phyloP scores from a whole-genome alignment of 30 jellyfish, hydroid and myxozoan genomes.

The Chironex yamaguchii region DNA sequence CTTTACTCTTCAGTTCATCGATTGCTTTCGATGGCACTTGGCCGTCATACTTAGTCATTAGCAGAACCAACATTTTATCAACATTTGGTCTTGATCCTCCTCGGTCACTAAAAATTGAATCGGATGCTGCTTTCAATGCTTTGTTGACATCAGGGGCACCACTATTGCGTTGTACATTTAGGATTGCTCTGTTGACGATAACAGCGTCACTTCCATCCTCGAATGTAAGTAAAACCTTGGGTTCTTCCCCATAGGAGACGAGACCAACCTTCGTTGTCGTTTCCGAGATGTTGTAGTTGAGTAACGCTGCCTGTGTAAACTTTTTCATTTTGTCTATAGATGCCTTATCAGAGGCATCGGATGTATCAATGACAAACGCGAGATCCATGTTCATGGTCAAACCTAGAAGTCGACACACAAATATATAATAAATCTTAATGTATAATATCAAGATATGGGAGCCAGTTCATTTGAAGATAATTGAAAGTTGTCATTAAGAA shows the following conservation, averaged over 20 bases:
- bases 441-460: too few species aligned
- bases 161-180: neutral
- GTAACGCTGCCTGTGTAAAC: neutral
- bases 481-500: too few species aligned
- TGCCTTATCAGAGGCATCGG: neutral
- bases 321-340: neutral
- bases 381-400: constrained; percentile 36
- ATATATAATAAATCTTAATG: too few species aligned
- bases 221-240: neutral
- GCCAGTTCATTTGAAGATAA: too few species aligned
- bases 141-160: neutral
- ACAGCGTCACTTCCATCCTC: neutral
- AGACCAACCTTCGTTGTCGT: neutral
- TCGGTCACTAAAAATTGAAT: too few species aligned
- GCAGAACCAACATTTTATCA: neutral
- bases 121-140: neutral
- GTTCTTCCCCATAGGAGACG: constrained; percentile 3
- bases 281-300: too few species aligned
- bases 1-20: neutral
- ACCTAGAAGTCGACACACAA: too few species aligned
- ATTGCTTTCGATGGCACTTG: neutral
- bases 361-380: constrained; percentile 54
- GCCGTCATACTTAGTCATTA: neutral
- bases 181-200: neutral
- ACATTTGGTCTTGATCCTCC: neutral